phyloP scores from a whole-genome alignment of 1,140 invertebrate species.

The Trichonephila clavipes region DNA sequence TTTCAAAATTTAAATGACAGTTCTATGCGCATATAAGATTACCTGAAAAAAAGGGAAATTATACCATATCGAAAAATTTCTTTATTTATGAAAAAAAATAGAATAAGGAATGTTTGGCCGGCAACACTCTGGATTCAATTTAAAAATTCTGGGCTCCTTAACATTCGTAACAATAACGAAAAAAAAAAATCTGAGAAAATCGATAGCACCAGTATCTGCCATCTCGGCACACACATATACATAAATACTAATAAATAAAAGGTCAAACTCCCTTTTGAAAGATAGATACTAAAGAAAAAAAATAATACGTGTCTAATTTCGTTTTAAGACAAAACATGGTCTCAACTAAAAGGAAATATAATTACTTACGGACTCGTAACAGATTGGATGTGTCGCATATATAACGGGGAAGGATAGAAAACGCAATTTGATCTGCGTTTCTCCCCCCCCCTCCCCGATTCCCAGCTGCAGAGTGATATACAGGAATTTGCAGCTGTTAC shows the following conservation, averaged over 20 bases:
- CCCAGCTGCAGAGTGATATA: constrained; percentile 30
- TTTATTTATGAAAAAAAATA: neutral
- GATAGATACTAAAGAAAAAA: neutral
- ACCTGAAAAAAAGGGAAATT: no score
- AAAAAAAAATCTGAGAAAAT: neutral
- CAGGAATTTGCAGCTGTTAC: constrained; percentile 59
- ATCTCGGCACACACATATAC: constrained; percentile 8
- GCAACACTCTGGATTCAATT: neutral
- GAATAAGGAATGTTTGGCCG: neutral
- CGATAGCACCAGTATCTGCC: neutral
- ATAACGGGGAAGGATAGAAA: constrained; percentile 42
- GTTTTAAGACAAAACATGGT: constrained; percentile 72
- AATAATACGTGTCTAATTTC: constrained; percentile 64
- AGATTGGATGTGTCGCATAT: constrained; percentile 66
- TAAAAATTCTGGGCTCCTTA: constrained; percentile 12
- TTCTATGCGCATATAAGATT: no score
- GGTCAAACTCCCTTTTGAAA: neutral
- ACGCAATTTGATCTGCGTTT: constrained; percentile 60
- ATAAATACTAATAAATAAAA: constrained; percentile 12
- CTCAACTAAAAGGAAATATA: constrained; percentile 73
- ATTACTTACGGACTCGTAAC: constrained; percentile 71
- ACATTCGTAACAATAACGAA: constrained; percentile 2
- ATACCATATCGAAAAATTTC: no score
- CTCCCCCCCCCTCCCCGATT: neutral
- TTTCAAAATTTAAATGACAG: no score